A percentile compares a stretch with the other conserved stretches of the same genome.
Conservation (phyloP, 2,888 invertebrate species). For the Melanostoma scalare region DNA sequence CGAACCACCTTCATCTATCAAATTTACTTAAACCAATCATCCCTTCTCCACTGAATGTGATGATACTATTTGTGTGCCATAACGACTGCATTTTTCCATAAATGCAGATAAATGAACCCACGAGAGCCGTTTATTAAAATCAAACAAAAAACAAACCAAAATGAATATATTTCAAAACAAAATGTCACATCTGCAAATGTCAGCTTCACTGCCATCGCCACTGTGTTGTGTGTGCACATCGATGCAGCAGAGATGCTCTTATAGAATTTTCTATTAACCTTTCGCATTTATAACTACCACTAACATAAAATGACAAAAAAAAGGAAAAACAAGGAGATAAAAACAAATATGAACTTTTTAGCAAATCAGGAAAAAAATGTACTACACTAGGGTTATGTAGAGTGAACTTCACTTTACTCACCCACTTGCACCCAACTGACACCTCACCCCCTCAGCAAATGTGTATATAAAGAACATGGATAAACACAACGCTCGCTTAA, state of each 20-base stretch:
- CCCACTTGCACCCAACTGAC: neutral
- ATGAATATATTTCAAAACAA: slow-evolving; percentile 1
- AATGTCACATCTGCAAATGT: slow-evolving; percentile 45
- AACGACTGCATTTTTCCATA: neutral
- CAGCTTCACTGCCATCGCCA: slow-evolving; percentile 36
- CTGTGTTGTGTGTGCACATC: slow-evolving; percentile 22
- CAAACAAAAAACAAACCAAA: neutral
- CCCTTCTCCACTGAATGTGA: neutral
- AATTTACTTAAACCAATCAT: neutral
- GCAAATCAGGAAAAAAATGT: slow-evolving; percentile 30
- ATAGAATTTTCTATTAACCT: slow-evolving; percentile 46
- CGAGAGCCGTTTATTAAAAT: neutral
- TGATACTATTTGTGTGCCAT: neutral
- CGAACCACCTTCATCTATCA: neutral
- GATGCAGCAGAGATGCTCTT: slow-evolving; percentile 25
- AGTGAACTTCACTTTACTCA: slow-evolving; percentile 17
- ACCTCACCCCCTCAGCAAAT: neutral
- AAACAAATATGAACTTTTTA: slow-evolving; percentile 3
- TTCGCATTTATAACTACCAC: slow-evolving; percentile 22
- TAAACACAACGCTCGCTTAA: slow-evolving; percentile 7
- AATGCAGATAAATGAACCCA: slow-evolving; percentile 5
- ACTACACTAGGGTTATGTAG: slow-evolving; percentile 24
- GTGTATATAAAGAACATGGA: neutral
- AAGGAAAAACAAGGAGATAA: slow-evolving; percentile 14
- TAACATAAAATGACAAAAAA: slow-evolving; percentile 36